These are phyloP conservation scores for Xenopus petersii DNA, from an alignment of 2,797 vertebrate species.

Conservation along the genomic window DNA sequence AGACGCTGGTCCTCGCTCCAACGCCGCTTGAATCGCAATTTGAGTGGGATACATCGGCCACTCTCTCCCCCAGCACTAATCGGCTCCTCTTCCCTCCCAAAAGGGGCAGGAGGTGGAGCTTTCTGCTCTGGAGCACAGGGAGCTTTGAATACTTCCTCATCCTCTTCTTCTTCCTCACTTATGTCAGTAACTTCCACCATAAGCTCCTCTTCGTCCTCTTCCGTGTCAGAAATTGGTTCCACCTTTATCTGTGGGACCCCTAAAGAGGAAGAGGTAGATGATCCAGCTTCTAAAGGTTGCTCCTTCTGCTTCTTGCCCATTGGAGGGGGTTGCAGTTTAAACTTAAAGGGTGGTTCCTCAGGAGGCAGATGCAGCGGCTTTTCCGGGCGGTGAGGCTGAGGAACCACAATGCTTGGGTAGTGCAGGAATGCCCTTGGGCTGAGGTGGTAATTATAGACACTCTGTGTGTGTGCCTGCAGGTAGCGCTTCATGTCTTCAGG, in stretches of 20 bases:
- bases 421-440: constrained; percentile 88
- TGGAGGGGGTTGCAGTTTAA: constrained; percentile 88
- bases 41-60: constrained; percentile 81
- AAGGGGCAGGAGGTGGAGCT: constrained; percentile 17
- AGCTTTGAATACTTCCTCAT: constrained; percentile 87
- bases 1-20: constrained; percentile 90
- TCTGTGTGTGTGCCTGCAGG: constrained; percentile 89
- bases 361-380: constrained; percentile 65
- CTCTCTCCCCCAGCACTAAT: background rate
- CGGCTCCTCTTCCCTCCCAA: constrained; percentile 33
- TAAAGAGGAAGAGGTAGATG: constrained; percentile 63
- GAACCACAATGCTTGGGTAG: constrained; percentile 85
- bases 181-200: constrained; percentile 84
- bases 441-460: constrained; percentile 90
- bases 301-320: constrained; percentile 79
- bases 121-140: constrained; percentile 68
- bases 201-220: constrained; percentile 73
- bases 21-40: constrained; percentile 89
- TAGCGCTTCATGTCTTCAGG: constrained; percentile 93
- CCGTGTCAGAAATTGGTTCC: constrained; percentile 80
- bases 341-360: constrained; percentile 77
- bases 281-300: constrained; percentile 67
- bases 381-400: constrained; percentile 79
- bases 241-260: constrained; percentile 75
- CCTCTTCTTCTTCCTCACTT: constrained; percentile 76